Evolutionary conservation across 2,888 invertebrate species (phyloP).

Genomic region (Pristionchus japonicus): DNA sequence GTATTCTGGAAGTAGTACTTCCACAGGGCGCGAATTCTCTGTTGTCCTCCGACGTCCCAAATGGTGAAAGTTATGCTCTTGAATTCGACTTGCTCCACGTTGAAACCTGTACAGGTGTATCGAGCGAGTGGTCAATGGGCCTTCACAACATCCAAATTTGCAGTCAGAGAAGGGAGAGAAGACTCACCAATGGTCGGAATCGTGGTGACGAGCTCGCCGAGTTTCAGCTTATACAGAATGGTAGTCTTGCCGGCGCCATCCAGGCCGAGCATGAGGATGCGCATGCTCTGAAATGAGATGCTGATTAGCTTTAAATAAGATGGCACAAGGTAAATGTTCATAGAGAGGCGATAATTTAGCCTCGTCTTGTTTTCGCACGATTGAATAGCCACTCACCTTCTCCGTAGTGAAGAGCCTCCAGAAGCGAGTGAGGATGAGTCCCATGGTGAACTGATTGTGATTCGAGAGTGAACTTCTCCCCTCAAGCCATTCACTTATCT

Average conservation of each 20-base stretch:
- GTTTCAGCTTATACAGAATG: slow-evolving; percentile 43
- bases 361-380: background rate
- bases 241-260: slow-evolving; percentile 46
- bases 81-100: slow-evolving; percentile 31
- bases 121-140: background rate
- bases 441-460: background rate
- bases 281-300: slow-evolving; percentile 1
- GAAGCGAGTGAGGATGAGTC: slow-evolving; percentile 36
- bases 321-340: too few relatives aligned
- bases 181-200: slow-evolving; percentile 43
- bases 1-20: slow-evolving; percentile 47
- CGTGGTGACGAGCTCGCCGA: slow-evolving; percentile 41
- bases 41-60: slow-evolving; percentile 44
- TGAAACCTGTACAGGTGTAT: background rate
- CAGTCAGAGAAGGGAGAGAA: too few relatives aligned
- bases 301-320: too few relatives aligned
- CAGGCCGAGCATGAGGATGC: slow-evolving; percentile 39
- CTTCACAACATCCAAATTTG: background rate
- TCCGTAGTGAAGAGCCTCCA: slow-evolving; percentile 28
- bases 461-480: background rate
- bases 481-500: background rate
- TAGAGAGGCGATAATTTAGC: background rate
- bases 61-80: slow-evolving; percentile 31
- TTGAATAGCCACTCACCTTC: background rate
- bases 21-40: slow-evolving; percentile 45